Evolutionary conservation across 2,113 vertebrate genomes (phyloP).

Genomic region (Psophia crepitans): DNA sequence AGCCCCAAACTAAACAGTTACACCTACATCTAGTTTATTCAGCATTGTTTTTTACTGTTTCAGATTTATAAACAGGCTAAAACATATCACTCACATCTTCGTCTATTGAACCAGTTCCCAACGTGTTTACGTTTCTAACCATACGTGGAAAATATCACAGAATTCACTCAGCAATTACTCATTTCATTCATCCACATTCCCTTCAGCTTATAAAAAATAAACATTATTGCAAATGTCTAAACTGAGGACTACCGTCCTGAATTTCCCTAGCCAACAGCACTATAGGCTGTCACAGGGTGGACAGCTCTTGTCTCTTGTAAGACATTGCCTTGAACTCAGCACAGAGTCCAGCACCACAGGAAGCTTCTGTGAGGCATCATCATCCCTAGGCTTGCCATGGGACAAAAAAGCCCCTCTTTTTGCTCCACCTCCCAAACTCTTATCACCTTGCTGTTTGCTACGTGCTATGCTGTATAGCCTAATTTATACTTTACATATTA

Average conservation of each 20-base stretch:
- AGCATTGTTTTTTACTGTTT: background rate
- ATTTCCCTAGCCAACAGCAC: background rate
- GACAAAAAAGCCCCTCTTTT: background rate
- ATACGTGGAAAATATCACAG: background rate
- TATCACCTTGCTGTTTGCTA: background rate
- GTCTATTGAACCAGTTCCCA: background rate
- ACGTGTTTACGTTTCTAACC: background rate
- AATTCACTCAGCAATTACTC: background rate
- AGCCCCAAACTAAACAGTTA: background rate
- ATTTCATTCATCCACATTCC: background rate
- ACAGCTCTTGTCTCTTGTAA: background rate
- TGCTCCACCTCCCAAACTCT: accelerated
- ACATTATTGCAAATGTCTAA: background rate
- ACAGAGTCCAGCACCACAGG: background rate
- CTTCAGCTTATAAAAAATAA: background rate
- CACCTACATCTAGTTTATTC: background rate
- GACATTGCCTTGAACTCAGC: background rate
- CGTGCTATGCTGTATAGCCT: background rate
- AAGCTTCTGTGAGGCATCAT: background rate
- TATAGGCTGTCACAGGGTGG: background rate
- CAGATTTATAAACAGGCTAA: background rate
- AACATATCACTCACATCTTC: background rate
- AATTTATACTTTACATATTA: too few species aligned
- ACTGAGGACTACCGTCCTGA: background rate
- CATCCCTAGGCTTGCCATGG: background rate